Conservation (phyloP, 2,888 invertebrate genomes). For the Stratiomys singularior region DNA sequence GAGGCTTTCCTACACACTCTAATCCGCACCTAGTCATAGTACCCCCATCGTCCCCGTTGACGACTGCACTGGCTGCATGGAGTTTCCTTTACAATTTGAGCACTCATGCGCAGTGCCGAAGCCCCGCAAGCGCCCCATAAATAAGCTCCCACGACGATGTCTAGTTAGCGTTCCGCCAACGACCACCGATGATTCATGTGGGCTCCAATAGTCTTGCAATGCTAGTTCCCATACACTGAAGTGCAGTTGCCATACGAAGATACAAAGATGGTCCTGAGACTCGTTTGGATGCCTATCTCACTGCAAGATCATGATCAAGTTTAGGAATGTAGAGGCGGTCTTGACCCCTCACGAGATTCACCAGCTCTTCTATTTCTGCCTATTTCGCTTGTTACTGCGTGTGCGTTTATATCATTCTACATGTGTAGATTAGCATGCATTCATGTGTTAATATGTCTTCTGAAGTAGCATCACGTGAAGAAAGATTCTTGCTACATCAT, state of each 20-base stretch:
- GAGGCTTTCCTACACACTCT: neutral
- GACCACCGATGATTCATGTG: constrained; percentile 2
- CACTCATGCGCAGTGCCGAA: constrained; percentile 42
- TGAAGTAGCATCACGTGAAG: no score
- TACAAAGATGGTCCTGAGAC: no score
- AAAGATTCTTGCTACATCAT: no score
- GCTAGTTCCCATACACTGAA: neutral
- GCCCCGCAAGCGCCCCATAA: constrained; percentile 16
- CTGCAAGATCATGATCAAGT: neutral
- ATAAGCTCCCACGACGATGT: constrained; percentile 24
- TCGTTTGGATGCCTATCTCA: neutral
- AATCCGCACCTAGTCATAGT: neutral
- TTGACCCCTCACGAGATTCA: neutral
- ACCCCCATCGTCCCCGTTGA: neutral
- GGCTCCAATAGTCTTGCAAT: neutral
- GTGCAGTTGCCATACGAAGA: no score
- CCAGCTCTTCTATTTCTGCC: no score
- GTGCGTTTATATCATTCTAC: no score
- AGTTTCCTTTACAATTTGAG: neutral
- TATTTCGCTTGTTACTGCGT: no score
- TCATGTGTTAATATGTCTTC: no score
- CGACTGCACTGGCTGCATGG: neutral
- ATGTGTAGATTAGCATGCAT: no score
- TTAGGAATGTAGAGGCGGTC: neutral
- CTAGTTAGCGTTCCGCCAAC: neutral